Base-by-base conservation (phyloP, 2,797 vertebrate genomes). In the Sebastes hubbsi region DNA sequence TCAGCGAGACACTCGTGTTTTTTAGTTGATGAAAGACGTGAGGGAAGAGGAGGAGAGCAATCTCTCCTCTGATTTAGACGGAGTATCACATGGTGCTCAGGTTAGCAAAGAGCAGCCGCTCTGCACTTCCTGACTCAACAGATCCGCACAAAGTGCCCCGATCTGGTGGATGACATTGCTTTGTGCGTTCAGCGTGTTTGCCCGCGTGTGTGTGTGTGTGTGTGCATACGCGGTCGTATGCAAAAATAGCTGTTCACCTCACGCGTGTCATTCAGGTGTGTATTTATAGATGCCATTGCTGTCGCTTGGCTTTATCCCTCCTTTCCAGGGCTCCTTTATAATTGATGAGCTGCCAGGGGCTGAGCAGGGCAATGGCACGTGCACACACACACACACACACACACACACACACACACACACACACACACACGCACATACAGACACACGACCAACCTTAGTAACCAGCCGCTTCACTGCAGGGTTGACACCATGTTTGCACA, bases 211-310 rank as follows among this genome's bases (percentile, higher is more conserved):
- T 8, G 27, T 27, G 1, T 49, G 62, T 8, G 22, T 56, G 30
- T 78, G 62, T 72, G 58, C 24, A 46, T 63, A 49, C 36, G 56
- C 49, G 62, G 60, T 27, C 8, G 30, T 75, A 74, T 80, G 78
- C 77, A 91, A 83, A 92, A 94, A 93, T 93, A 93, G 85, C 88
- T 65, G 54, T 66, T 78, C 83, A 82, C 77, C 84, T 89, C 88
- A 84, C 70, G 42, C 8, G 73, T 89, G 90, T 89, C 88, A 91
- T 91, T 89, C 87, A 81, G 89, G 84, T 88, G 80, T 89, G 86
- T 95, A 94, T 95, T 94, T 95, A 91, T 95, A 95, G 94, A 82
- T 79, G 89, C 79, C 75, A 88, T 87, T 84, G 87, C 78, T 89
- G 77, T 85, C 83, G 80, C 82, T 79, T 62, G 88, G 87, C 86